Base-by-base conservation (phyloP, 2,888 invertebrate species). In the Apomyelois bistriatella region DNA sequence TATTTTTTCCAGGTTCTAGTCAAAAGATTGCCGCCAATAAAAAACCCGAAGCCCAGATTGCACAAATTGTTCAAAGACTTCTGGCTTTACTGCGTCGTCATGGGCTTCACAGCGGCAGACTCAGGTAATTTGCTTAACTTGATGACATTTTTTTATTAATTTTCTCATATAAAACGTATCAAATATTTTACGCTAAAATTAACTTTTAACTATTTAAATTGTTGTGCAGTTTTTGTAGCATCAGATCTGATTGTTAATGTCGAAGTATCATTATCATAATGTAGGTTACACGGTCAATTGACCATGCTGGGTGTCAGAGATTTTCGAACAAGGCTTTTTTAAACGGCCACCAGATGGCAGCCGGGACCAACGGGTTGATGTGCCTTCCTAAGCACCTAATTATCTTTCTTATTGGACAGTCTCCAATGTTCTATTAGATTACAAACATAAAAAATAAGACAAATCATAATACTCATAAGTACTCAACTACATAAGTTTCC, bases 41-140 rank as follows among this genome's bases (percentile, higher is more conserved):
- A 93, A 68, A 95, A 97, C 66, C 98, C 99, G 0, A 96, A 97
- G 65, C 96, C 97, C 0, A 92, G 99, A 5, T 91, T 99, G 37
- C 95, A 98, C 74, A 99, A 99, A 79, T 88, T 99, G n/a, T 99
- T 99, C 83, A 94, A 98, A 70, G 99, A 99, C 83, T 99, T 99
- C 81, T 99, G 99, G 99, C 92, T 99, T 42, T 99, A 99, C 79
- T 99, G 98, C 79, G 98, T 99, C 1, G 97, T 99, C 3, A 98
- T 99, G 96, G 99, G 99, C 8, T 99, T 99, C 82, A 97, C 98
- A 0, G 95, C 95, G 0, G 95, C 96, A 8, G 93, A 94, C 66
- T 93, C 93, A 70, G 93, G 93, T 93, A 79, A 73, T 55, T 1
- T 4, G 0, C 16, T 40, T 49, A 53, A 53, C 48, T 36, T 9